Conservation (phyloP, 2,797 vertebrate genomes). For the Tolypeutes matacus region DNA sequence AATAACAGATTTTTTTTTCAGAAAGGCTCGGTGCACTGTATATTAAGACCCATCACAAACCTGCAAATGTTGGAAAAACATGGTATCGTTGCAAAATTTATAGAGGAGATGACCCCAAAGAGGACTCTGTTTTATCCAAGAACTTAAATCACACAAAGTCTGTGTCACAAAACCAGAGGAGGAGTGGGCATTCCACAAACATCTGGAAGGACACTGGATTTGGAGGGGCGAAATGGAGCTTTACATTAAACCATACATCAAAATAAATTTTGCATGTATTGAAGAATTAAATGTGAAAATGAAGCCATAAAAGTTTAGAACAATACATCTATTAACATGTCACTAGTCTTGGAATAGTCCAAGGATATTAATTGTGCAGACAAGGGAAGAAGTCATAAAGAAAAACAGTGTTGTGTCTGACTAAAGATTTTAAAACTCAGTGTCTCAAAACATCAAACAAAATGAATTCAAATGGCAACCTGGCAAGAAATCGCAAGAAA, state of each 20-base stretch:
- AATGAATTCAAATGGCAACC: constrained; percentile 59
- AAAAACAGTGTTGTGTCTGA: constrained; percentile 30
- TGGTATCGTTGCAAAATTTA: neutral
- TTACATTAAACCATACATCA: neutral
- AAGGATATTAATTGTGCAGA: constrained; percentile 8
- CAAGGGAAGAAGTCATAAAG: constrained; percentile 19
- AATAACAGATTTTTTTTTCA: neutral
- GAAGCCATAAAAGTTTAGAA: constrained; percentile 19
- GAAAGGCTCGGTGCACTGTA: neutral
- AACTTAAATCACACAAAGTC: neutral
- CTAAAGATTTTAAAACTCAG: constrained; percentile 18
- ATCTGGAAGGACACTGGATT: constrained; percentile 11
- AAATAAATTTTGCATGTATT: constrained; percentile 25
- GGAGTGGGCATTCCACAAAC: neutral
- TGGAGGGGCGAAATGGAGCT: constrained; percentile 12
- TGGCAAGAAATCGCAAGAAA: constrained; percentile 10
- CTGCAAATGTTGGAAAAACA: neutral
- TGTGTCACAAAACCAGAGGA: neutral
- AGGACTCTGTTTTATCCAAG: neutral
- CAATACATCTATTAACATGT: neutral
- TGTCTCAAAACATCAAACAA: constrained; percentile 31
- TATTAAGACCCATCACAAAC: neutral
- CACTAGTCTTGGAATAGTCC: constrained; percentile 10
- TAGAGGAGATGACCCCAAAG: neutral
- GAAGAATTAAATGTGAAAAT: constrained; percentile 44